These are phyloP conservation scores for Xestoiulus laeticollis DNA, from an alignment of 2,888 invertebrate genomes.

Conservation along the genomic window DNA sequence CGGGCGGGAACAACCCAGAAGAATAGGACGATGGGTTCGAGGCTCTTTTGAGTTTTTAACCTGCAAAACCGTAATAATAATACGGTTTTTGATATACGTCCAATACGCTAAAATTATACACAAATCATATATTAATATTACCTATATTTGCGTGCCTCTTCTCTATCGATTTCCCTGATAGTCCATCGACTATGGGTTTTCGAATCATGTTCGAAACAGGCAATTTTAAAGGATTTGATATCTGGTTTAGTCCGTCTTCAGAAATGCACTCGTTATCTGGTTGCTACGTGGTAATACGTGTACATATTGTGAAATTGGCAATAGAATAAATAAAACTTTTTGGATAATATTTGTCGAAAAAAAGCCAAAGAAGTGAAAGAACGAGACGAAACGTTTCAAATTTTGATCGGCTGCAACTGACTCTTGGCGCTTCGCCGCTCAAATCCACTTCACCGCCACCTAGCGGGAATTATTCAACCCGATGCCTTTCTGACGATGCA, in stretches of 20 bases:
- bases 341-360: too few species aligned
- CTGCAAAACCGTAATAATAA: not conserved
- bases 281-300: too few species aligned
- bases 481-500: too few species aligned
- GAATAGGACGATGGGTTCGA: not conserved
- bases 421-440: too few species aligned
- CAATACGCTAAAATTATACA: not conserved
- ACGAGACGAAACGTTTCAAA: too few species aligned
- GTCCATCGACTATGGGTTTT: not conserved
- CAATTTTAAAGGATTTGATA: not conserved
- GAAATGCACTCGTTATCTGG: not conserved
- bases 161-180: not conserved
- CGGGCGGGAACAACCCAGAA: not conserved
- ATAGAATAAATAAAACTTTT: too few species aligned
- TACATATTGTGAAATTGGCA: too few species aligned
- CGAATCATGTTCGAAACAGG: not conserved
- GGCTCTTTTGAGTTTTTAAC: not conserved
- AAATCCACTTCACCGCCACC: too few species aligned
- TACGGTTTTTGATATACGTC: not conserved
- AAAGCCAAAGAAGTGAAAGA: too few species aligned
- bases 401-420: too few species aligned
- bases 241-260: not conserved
- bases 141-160: not conserved
- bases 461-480: too few species aligned
- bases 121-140: not conserved